Evolutionary conservation across 2,888 invertebrate species (phyloP), one percentile per base, ranked within the genome.

Genomic region (Apodemia duryi): DNA sequence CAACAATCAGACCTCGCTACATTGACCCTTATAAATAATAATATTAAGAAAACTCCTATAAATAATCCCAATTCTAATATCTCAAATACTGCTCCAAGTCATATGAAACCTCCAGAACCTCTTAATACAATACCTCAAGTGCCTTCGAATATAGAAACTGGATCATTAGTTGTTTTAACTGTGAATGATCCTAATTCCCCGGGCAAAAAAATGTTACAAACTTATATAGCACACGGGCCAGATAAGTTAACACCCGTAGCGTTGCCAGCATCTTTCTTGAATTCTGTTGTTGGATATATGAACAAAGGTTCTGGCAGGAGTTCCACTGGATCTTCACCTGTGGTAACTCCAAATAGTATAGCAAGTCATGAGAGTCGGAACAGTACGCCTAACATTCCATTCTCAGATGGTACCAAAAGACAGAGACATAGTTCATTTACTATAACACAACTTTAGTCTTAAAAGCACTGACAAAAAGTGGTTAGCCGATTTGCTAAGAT

Each of bases 141-240:
- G 3, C 85, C 88, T 3, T 63, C 80, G 0, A 88, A 91, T 66
- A 86, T 91, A 1, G 87, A 90, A 66, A 78, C 76, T 0, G 91
- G 91, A 0, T 91, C 91, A 0, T 70, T 91, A 52, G 91, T 91
- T 0, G 88, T 91, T 0, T 69, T 91, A 1, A 85, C 90, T 0
- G 89, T 90, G 0, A 82, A 87, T 62, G 90, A 91, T 69, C 91
- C 91, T 0, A 78, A 80, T 38, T 84, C 85, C 0, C 88, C 91
- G 0, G 76, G 87, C 0, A 88, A 88, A 71, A 89, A 90, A 67
- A 88, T 90, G 84, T 71, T 91, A 1, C 91, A 91, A 65, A 91
- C 91, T 0, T 91, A 91, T 68, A 85, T 91, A 63, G 84, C 90
- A 0, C 78, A 83, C 4, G 85, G 81, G 0, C 80, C 78, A 0